Evolutionary conservation across 2,113 vertebrate species (phyloP).

Genomic region (Dipodomys stephensi): DNA sequence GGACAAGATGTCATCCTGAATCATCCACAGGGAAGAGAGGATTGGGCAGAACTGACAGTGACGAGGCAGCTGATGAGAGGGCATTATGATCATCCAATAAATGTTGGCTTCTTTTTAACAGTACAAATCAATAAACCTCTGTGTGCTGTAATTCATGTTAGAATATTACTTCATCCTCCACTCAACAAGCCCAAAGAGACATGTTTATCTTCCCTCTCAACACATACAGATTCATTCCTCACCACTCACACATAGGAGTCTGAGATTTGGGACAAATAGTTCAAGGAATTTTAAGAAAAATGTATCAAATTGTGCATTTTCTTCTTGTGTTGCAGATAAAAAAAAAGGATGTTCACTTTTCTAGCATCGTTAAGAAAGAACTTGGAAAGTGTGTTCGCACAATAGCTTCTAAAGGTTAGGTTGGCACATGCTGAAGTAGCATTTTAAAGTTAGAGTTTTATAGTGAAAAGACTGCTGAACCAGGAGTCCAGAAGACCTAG

Average conservation of each 20-base stretch:
- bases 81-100: slow-evolving; percentile 16
- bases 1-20: neutral
- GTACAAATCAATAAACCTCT: slow-evolving; percentile 50
- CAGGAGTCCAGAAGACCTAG: neutral
- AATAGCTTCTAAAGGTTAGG: slow-evolving; percentile 59
- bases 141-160: slow-evolving; percentile 23
- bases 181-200: neutral
- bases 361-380: slow-evolving; percentile 34
- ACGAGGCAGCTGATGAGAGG: neutral
- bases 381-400: slow-evolving; percentile 36
- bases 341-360: neutral
- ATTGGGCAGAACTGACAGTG: neutral
- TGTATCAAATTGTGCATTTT: slow-evolving; percentile 57
- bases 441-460: slow-evolving; percentile 37
- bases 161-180: slow-evolving; percentile 28
- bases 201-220: neutral
- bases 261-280: slow-evolving; percentile 4
- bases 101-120: slow-evolving; percentile 15
- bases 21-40: neutral
- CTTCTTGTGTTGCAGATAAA: slow-evolving; percentile 9
- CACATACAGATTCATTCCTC: neutral
- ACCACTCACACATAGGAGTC: neutral
- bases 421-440: neutral
- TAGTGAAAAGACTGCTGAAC: slow-evolving; percentile 29
- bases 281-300: slow-evolving; percentile 1